These are phyloP conservation scores for Drosophila albomicans DNA, from an alignment of 1,140 invertebrate genomes.

Conservation along the genomic window DNA sequence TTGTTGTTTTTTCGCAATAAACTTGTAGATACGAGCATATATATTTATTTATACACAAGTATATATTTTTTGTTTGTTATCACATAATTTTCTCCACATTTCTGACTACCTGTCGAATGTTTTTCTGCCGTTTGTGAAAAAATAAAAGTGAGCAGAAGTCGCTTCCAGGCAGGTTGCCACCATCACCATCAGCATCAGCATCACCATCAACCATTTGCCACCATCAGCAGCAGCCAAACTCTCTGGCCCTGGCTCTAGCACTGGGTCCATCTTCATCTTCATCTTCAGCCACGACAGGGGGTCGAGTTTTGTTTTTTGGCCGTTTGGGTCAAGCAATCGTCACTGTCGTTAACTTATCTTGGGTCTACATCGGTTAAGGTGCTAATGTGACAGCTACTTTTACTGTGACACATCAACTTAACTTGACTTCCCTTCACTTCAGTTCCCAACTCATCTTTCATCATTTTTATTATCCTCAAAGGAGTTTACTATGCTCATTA, in stretches of 20 bases:
- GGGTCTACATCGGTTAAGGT: constrained; percentile 74
- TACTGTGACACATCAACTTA: constrained; percentile 35
- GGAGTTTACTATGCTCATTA: constrained; percentile 9
- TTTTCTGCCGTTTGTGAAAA: constrained; percentile 74
- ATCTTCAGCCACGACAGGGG: constrained; percentile 28
- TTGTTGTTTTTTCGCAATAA: constrained; percentile 40
- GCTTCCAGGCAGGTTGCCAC: constrained; percentile 43
- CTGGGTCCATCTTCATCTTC: constrained; percentile 37
- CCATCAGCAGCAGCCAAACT: neutral
- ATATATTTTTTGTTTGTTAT: constrained; percentile 52
- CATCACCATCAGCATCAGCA: constrained; percentile 23
- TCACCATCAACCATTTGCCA: constrained; percentile 33
- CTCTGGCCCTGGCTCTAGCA: neutral
- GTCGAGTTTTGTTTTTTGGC: constrained; percentile 31
- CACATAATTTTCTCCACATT: constrained; percentile 72
- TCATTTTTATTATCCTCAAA: neutral
- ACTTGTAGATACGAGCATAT: constrained; percentile 37
- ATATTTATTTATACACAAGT: constrained; percentile 32
- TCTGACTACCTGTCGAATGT: constrained; percentile 67
- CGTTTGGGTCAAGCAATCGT: constrained; percentile 37
- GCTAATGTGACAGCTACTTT: constrained; percentile 81
- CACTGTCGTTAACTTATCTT: constrained; percentile 74
- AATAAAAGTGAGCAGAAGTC: constrained; percentile 73
- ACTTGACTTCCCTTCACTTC: constrained; percentile 8
- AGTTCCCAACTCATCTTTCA: constrained; percentile 1